Conservation (phyloP, 2,797 vertebrate species). For the Alca torda region DNA sequence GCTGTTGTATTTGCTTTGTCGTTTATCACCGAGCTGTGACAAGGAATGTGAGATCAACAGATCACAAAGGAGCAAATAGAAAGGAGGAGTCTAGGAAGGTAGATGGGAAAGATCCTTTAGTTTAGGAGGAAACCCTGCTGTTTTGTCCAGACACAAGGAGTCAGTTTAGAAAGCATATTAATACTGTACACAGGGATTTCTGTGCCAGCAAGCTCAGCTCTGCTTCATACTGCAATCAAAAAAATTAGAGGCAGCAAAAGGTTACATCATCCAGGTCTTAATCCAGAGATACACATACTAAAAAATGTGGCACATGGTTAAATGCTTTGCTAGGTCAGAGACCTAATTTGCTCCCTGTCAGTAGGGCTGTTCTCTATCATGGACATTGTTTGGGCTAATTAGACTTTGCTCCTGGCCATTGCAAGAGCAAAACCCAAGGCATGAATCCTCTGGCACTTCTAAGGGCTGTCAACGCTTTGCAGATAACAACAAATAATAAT, state of each 20-base stretch:
- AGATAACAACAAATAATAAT: slow-evolving; percentile 46
- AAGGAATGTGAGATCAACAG: background rate
- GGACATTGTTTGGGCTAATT: slow-evolving; percentile 40
- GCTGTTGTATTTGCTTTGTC: background rate
- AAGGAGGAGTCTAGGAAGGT: background rate
- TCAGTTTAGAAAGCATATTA: background rate
- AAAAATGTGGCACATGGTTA: slow-evolving; percentile 31
- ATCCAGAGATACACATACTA: background rate
- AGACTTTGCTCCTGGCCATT: slow-evolving; percentile 48
- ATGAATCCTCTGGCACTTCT: slow-evolving; percentile 41
- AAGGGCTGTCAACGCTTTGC: background rate
- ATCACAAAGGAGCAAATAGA: background rate
- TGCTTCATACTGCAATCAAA: slow-evolving; percentile 16
- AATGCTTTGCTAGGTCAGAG: slow-evolving; percentile 62
- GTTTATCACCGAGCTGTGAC: background rate
- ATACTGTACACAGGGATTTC: background rate
- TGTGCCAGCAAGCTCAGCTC: background rate
- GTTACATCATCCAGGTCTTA: slow-evolving; percentile 43
- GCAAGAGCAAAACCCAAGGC: slow-evolving; percentile 40
- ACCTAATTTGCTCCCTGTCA: slow-evolving; percentile 64
- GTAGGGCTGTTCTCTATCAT: slow-evolving; percentile 15
- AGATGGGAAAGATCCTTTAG: background rate
- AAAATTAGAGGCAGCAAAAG: slow-evolving; percentile 41
- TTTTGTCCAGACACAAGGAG: background rate
- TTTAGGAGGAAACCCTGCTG: background rate